A percentile compares a stretch with the other conserved stretches of the same genome.
Conservation (phyloP, 1,140 invertebrate genomes). For the Temnothorax curvispinosus region DNA sequence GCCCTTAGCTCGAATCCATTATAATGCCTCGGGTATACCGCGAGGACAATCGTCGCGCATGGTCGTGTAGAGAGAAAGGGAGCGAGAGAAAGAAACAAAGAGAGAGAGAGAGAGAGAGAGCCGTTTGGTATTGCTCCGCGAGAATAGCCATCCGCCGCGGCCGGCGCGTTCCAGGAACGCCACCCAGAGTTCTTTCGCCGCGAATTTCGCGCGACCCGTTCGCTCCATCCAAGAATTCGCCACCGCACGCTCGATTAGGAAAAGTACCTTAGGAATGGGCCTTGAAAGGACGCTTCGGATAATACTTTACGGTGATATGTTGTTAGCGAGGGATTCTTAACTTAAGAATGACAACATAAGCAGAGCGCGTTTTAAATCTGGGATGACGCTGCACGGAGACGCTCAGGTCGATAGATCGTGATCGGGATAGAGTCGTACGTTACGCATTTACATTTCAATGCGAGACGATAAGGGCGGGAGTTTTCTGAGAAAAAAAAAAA, state of each 20-base stretch:
- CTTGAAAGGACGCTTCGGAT: neutral
- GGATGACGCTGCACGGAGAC: neutral
- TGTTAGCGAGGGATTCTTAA: neutral
- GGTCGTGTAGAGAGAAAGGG: slow-evolving; percentile 22
- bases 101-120: neutral
- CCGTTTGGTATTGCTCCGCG: slow-evolving; percentile 61
- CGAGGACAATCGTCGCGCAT: slow-evolving; percentile 70
- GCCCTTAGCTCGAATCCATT: slow-evolving; percentile 86
- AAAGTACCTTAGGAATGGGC: neutral
- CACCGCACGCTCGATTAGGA: neutral
- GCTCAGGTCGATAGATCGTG: neutral
- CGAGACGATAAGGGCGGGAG: neutral
- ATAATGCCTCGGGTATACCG: slow-evolving; percentile 78
- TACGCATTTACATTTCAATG: slow-evolving; percentile 15
- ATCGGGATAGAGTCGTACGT: neutral
- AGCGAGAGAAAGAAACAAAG: neutral
- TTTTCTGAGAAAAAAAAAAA: neutral
- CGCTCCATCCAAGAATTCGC: slow-evolving; percentile 1
- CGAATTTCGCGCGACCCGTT: slow-evolving; percentile 38
- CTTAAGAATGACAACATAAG: neutral
- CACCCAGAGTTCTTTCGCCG: slow-evolving; percentile 55
- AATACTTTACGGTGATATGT: neutral
- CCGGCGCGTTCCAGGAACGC: slow-evolving; percentile 65
- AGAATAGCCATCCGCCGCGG: slow-evolving; percentile 60
- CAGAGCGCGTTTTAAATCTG: neutral